Evolutionary conservation across 2,113 vertebrate species (phyloP), one percentile per base, ranked within the genome.

Genomic region (Pterocles gutturalis): DNA sequence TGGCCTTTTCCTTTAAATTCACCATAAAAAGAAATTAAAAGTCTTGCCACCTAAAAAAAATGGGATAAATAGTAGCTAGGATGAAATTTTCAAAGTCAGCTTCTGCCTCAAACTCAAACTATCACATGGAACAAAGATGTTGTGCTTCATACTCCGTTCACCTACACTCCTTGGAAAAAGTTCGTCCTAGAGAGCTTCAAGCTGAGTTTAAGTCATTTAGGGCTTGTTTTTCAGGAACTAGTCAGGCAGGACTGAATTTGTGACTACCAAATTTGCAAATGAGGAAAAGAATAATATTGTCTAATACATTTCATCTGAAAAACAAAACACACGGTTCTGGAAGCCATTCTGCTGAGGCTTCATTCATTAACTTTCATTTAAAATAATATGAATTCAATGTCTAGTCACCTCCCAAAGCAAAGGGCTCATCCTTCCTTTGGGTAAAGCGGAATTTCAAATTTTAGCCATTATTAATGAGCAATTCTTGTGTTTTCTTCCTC

Each of bases 211-310:
- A 78, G 67, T 91, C 43, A 91, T 78, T 82, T 43, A 79, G 51
- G 65, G 54, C 77, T 84, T 91, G 80, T 87, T 94, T 81, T 78
- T 91, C 89, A 94, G 87, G 89, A 94, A 95, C 87, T 55, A 84
- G 87, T 94, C 77, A 66, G 60, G 77, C 87, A 92, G 69, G 81
- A 75, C 53, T 71, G 43, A 92, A 66, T 79, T 92, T 75, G 72
- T 96, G 91, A 91, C 91, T 91, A 95, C 87, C 51, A 48, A 55
- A 61, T 61, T 78, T 75, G 46, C 57, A 72, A 81, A 93, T 45
- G 81, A 96, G 93, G 89, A 93, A 95, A 73, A 61, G 51, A 81
- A 81, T 57, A 7, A 11, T 17, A 43, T 36, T 24, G n/a, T 55
- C 31, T 25, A 55, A 75, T 21, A 26, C 36, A 48, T 31, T 83